phyloP scores from a whole-genome alignment of 2,888 invertebrate genomes.

The Drosophila kanekoi region DNA sequence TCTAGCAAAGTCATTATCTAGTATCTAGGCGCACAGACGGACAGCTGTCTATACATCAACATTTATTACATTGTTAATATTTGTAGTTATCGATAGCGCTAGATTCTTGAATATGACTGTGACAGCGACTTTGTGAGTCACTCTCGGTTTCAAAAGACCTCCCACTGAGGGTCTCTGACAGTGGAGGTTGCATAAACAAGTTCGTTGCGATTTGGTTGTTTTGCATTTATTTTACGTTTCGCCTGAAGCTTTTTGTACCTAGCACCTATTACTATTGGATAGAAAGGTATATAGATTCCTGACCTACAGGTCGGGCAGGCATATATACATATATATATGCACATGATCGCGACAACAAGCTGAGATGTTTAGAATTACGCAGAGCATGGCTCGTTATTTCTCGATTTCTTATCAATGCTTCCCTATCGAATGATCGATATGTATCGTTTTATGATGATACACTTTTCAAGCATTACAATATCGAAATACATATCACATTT shows the following conservation, averaged over 20 bases:
- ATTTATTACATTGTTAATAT: conserved; percentile 21
- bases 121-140: conserved; percentile 25
- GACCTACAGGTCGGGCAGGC: too few species aligned
- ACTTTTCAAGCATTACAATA: too few species aligned
- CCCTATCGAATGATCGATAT: too few species aligned
- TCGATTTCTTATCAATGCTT: too few species aligned
- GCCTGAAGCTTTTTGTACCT: conserved; percentile 10
- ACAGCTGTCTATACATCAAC: conserved; percentile 14
- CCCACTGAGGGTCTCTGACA: conserved; percentile 31
- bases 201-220: conserved; percentile 23
- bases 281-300: background rate
- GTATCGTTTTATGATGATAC: too few species aligned
- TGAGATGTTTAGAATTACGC: too few species aligned
- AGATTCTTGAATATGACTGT: background rate
- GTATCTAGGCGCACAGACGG: conserved; percentile 11
- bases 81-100: conserved; percentile 16
- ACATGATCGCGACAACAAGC: too few species aligned
- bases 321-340: too few species aligned
- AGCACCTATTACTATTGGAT: background rate
- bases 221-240: conserved; percentile 26
- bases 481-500: too few species aligned
- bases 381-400: too few species aligned
- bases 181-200: conserved; percentile 42
- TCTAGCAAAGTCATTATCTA: conserved; percentile 1
- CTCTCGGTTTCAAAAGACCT: conserved; percentile 20